Evolutionary conservation across 1,140 invertebrate species (phyloP).

Genomic region (Zaprionus lachaisei): DNA sequence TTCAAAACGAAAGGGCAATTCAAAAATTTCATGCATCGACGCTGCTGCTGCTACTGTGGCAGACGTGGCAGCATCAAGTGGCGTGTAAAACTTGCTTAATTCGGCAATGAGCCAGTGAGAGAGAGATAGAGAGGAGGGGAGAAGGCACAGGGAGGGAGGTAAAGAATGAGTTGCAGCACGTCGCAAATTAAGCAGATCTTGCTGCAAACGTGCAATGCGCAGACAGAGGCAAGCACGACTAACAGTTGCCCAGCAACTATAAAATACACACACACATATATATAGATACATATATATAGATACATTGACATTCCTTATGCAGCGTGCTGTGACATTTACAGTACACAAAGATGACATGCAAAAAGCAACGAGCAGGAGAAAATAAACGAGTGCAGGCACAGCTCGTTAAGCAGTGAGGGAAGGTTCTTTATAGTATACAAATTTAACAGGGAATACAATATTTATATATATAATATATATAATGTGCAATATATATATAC

Average conservation of each 20-base stretch:
- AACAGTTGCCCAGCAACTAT: slow-evolving; percentile 10
- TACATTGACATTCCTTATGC: background rate
- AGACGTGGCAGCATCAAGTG: slow-evolving; percentile 29
- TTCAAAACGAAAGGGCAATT: slow-evolving; percentile 24
- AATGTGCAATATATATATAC: no score
- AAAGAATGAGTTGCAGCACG: slow-evolving; percentile 15
- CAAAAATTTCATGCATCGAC: slow-evolving; percentile 67
- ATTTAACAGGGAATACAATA: no score
- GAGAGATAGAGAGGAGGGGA: background rate
- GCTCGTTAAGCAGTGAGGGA: no score
- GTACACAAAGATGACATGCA: slow-evolving; percentile 12
- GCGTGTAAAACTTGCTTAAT: slow-evolving; percentile 47
- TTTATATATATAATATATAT: no score
- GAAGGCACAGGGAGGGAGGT: no score
- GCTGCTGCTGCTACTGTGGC: slow-evolving; percentile 8
- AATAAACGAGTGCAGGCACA: background rate
- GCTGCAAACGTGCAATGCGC: background rate
- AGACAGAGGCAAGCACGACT: slow-evolving; percentile 6
- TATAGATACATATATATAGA: background rate
- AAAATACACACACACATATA: slow-evolving; percentile 1
- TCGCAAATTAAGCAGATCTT: slow-evolving; percentile 34
- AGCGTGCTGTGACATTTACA: background rate
- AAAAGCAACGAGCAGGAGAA: background rate
- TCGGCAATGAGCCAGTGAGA: slow-evolving; percentile 7
- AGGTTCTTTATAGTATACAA: no score